Evolutionary conservation across 1,140 invertebrate genomes (phyloP).

Genomic region (Helicorthomorpha holstii): DNA sequence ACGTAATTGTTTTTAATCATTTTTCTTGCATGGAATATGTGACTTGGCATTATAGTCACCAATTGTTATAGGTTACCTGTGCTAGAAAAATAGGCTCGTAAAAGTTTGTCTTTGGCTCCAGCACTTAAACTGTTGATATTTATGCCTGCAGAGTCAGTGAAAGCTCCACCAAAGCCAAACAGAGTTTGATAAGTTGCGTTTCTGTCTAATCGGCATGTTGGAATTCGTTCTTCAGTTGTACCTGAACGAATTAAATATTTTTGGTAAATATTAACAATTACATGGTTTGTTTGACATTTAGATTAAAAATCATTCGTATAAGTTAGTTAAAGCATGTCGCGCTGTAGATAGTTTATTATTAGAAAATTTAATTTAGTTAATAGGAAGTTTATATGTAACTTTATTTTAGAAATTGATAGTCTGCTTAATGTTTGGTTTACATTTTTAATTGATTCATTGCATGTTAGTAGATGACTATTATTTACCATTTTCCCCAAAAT

Average conservation of each 20-base stretch:
- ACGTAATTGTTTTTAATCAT: no score
- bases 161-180: conserved; percentile 67
- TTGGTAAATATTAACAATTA: neutral
- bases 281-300: neutral
- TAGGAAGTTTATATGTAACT: no score
- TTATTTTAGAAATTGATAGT: no score
- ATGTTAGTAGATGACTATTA: no score
- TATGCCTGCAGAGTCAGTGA: conserved; percentile 64
- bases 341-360: no score
- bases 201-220: conserved; percentile 11
- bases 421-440: no score
- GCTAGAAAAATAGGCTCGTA: conserved; percentile 19
- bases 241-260: neutral
- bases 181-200: conserved; percentile 24
- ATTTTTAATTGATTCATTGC: no score
- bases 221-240: neutral
- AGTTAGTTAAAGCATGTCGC: neutral
- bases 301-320: neutral
- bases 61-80: neutral
- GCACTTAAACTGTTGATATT: conserved; percentile 44
- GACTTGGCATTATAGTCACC: no score
- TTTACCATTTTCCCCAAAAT: no score
- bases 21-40: no score
- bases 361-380: no score
- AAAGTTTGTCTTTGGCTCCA: conserved; percentile 35